phyloP scores from a whole-genome alignment of 2,113 vertebrate genomes.

The Caracal caracal region DNA sequence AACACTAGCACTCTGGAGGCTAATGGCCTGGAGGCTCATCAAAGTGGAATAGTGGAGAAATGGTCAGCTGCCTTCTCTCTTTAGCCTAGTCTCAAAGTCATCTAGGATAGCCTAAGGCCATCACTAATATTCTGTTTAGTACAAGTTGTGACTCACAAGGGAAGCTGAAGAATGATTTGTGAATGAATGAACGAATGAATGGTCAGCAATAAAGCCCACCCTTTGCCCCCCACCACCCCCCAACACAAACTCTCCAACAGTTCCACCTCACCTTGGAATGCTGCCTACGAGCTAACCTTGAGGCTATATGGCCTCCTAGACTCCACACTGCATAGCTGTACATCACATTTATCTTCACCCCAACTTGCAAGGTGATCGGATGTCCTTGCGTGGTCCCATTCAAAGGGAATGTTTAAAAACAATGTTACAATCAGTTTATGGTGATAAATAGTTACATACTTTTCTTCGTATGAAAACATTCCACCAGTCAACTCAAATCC shows the following conservation, averaged over 20 bases:
- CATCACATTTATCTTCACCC: background rate
- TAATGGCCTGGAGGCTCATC: background rate
- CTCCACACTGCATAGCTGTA: background rate
- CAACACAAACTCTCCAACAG: background rate
- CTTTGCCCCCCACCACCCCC: background rate
- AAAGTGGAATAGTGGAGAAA: background rate
- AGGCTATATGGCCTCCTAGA: background rate
- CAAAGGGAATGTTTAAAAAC: background rate
- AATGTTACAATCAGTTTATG: background rate
- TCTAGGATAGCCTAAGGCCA: background rate
- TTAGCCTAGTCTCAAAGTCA: background rate
- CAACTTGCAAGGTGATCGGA: background rate
- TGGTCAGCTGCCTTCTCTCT: background rate
- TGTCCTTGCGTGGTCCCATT: background rate
- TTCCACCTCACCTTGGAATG: accelerated
- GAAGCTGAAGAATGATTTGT: background rate
- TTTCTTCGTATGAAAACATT: slow-evolving; percentile 6
- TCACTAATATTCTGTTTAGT: background rate
- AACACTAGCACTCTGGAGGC: accelerated
- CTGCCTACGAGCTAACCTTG: background rate
- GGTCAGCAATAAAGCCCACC: background rate
- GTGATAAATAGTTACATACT: background rate
- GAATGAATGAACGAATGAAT: background rate
- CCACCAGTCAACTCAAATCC: background rate
- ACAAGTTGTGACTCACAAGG: background rate